Evolutionary conservation across 2,113 vertebrate species (phyloP).

Genomic region (Urocolius indicus): DNA sequence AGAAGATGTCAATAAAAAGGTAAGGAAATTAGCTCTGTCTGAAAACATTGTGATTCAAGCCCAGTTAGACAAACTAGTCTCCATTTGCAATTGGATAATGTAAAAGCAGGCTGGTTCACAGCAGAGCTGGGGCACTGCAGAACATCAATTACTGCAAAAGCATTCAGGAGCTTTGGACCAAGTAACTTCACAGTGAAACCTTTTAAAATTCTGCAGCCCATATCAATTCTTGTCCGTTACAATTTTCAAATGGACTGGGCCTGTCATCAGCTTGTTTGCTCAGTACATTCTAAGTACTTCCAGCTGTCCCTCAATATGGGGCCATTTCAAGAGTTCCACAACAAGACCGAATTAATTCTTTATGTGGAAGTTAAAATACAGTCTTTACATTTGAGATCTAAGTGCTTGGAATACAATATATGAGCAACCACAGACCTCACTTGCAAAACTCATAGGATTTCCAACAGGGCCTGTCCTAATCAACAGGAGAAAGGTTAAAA

Average conservation of each 20-base stretch:
- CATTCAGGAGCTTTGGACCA: conserved; percentile 32
- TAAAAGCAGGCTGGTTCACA: conserved; percentile 28
- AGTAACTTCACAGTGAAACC: conserved; percentile 68
- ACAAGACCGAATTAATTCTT: neutral
- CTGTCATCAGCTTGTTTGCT: conserved; percentile 21
- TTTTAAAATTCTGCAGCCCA: conserved; percentile 42
- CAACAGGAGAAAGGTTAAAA: conserved; percentile 3
- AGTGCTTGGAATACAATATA: neutral
- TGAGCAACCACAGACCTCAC: neutral
- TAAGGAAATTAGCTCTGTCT: conserved; percentile 67
- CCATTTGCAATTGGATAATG: neutral
- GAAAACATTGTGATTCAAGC: conserved; percentile 45
- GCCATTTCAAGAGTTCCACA: neutral
- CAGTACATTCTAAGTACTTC: neutral
- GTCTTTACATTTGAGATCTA: neutral
- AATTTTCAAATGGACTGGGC: neutral
- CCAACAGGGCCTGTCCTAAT: neutral
- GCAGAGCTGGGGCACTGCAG: neutral
- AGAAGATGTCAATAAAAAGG: conserved; percentile 8
- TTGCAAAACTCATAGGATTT: neutral
- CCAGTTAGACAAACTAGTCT: conserved; percentile 66
- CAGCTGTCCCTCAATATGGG: neutral
- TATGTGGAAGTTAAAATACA: neutral
- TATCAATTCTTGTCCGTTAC: conserved; percentile 50
- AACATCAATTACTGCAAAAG: conserved; percentile 41